Conservation (phyloP, 2,888 invertebrate genomes). For the Anthrax anthrax region DNA sequence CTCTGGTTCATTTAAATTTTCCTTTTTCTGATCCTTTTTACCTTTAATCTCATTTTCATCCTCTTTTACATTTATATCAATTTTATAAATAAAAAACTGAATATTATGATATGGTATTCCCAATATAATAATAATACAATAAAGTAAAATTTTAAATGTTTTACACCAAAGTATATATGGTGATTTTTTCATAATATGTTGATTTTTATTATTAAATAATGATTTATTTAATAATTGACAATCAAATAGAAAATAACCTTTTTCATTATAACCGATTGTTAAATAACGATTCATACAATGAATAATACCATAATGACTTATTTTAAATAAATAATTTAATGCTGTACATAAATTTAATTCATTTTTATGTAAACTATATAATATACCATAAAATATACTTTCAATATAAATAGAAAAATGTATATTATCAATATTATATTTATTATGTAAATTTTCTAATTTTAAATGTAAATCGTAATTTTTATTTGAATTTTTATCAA, state of each 20-base stretch:
- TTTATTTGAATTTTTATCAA: constrained; percentile 36
- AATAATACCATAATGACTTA: constrained; percentile 40
- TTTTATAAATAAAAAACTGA: constrained; percentile 38
- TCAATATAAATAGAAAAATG: constrained; percentile 42
- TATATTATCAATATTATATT: constrained; percentile 43
- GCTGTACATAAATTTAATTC: constrained; percentile 50
- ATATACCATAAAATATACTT: constrained; percentile 43
- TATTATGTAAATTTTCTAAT: constrained; percentile 41
- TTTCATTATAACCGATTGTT: constrained; percentile 38
- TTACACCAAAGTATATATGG: constrained; percentile 47
- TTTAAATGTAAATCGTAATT: constrained; percentile 42
- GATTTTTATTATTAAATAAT: constrained; percentile 42
- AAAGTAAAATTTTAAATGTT: constrained; percentile 44
- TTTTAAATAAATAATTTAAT: constrained; percentile 43
- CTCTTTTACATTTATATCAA: constrained; percentile 13
- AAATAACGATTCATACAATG: constrained; percentile 40
- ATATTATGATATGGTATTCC: constrained; percentile 40
- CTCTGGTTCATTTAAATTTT: background rate
- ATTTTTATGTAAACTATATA: constrained; percentile 41
- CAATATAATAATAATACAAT: constrained; percentile 47
- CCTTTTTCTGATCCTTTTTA: no score
- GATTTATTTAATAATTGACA: constrained; percentile 47
- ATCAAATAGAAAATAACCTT: constrained; percentile 53
- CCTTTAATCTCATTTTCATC: no score
- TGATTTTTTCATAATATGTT: no score